Evolutionary conservation across 2,888 invertebrate species (phyloP), one percentile per base, ranked within the genome.

Genomic region (Sphaeridia pumilis): DNA sequence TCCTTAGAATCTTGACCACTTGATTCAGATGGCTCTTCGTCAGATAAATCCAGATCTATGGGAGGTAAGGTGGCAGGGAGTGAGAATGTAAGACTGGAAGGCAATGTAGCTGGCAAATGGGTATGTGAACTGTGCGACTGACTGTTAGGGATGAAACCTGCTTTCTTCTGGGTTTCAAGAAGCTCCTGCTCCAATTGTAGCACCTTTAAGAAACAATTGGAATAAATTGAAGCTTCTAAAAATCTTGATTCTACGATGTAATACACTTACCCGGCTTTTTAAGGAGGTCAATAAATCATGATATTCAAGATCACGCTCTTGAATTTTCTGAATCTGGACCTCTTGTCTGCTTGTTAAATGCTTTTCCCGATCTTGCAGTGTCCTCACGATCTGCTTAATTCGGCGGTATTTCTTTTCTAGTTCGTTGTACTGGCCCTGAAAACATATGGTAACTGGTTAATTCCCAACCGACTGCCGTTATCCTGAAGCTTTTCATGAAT

Each of bases 281-380:
- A 89, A 76, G 67, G 82, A 83, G 70, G 85, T 84, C 12, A 88
- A 84, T 57, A 88, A 76, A 54, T 83, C 79, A 69, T 86, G 87
- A 72, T 88, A 88, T 71, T 88, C 87, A 4, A 83, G 81, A 70
- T 88, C 88, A 70, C 87, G 87, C 70, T 89, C 88, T 67, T 87
- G 84, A 64, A 88, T 74, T 65, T 89, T 76, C 68, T 87, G 86
- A 69, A 90, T 81, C 72, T 93, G 89, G 73, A 87, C 88, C 72
- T 94, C 94, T 71, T 94, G 90, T 57, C 93, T 79, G 66, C 89
- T 87, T 34, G 85, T 76, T 71, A 93, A 84, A 70, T 93, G 87
- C 41, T 86, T 79, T 69, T 92, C 90, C 55, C 88, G 78, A 66
- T 86, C 84, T 58, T 94, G 88, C 73, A 92, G 88, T 69, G 88